Percentiles rank a stretch among this genome's conserved stretches.
These are phyloP conservation scores for Trissolcus japonicus DNA, from an alignment of 2,888 invertebrate species.

Conservation along the genomic window DNA sequence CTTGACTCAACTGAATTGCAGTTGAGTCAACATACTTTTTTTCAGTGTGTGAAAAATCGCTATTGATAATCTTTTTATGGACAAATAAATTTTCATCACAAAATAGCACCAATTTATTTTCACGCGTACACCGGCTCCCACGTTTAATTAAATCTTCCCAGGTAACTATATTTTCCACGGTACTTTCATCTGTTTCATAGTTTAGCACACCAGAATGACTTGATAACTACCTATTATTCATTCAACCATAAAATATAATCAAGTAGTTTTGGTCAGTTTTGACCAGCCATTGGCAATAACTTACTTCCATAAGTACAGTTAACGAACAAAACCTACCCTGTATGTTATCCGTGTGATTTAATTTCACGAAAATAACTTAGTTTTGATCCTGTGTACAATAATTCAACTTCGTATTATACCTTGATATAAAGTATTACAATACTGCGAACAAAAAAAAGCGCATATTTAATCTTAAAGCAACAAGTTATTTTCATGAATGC, in stretches of 20 bases:
- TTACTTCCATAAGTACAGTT: not conserved
- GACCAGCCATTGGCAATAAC: not conserved
- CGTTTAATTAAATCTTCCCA: constrained; percentile 4
- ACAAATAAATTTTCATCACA: no score
- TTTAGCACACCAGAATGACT: constrained; percentile 18
- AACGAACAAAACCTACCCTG: no score
- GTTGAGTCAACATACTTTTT: no score
- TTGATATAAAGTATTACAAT: not conserved
- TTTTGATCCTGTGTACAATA: no score
- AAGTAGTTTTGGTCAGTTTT: constrained; percentile 24
- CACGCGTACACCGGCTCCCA: no score
- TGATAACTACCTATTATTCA: constrained; percentile 25
- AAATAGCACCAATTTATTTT: no score
- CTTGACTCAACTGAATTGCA: no score
- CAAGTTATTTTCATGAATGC: constrained; percentile 34
- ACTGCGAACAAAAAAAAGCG: not conserved
- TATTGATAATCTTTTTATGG: no score
- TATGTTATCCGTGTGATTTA: no score
- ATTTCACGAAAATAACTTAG: not conserved
- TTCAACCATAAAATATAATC: constrained; percentile 21
- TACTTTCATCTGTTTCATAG: constrained; percentile 12
- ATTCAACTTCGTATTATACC: not conserved
- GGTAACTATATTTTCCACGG: constrained; percentile 9
- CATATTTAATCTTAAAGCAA: constrained; percentile 31
- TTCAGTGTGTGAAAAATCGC: no score